A percentile compares a stretch with the other conserved stretches of the same genome.
Evolutionary conservation across 2,888 invertebrate genomes (phyloP).

Genomic region (Volucella inanis): DNA sequence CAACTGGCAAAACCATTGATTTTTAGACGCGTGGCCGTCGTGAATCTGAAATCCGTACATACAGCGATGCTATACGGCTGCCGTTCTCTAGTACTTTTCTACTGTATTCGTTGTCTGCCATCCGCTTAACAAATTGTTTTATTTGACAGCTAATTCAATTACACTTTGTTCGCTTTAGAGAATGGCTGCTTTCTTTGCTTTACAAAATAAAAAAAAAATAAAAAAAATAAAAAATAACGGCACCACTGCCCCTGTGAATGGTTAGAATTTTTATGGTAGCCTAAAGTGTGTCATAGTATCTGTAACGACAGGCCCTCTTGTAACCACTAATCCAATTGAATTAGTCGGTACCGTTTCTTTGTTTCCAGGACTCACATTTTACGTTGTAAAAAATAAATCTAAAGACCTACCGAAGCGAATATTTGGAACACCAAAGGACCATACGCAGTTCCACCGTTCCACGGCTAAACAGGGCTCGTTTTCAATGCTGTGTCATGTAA

Average conservation of each 20-base stretch:
- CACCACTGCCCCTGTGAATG: conserved; percentile 1
- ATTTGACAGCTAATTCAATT: conserved; percentile 61
- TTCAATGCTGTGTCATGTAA: conserved; percentile 53
- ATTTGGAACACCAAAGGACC: conserved; percentile 61
- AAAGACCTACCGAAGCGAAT: conserved; percentile 46
- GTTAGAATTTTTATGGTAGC: too few species aligned
- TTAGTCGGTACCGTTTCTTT: conserved; percentile 35
- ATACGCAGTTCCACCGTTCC: conserved; percentile 35
- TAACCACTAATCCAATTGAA: conserved; percentile 72
- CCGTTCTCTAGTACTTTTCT: background rate
- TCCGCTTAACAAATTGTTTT: conserved; percentile 44
- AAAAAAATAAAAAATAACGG: background rate
- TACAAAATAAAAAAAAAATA: conserved; percentile 14
- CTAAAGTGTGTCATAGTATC: too few species aligned
- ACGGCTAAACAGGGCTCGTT: too few species aligned
- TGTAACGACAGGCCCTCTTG: conserved; percentile 37
- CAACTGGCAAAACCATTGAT: conserved; percentile 31
- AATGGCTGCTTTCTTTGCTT: conserved; percentile 23
- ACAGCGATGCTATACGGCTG: background rate
- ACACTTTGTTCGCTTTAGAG: conserved; percentile 34
- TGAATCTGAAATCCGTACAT: background rate
- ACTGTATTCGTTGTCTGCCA: conserved; percentile 10
- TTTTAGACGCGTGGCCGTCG: conserved; percentile 1
- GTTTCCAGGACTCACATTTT: conserved; percentile 60
- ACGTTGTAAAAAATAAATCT: conserved; percentile 27